Evolutionary conservation across 1,140 invertebrate genomes (phyloP).

Genomic region (Papilio machaon): DNA sequence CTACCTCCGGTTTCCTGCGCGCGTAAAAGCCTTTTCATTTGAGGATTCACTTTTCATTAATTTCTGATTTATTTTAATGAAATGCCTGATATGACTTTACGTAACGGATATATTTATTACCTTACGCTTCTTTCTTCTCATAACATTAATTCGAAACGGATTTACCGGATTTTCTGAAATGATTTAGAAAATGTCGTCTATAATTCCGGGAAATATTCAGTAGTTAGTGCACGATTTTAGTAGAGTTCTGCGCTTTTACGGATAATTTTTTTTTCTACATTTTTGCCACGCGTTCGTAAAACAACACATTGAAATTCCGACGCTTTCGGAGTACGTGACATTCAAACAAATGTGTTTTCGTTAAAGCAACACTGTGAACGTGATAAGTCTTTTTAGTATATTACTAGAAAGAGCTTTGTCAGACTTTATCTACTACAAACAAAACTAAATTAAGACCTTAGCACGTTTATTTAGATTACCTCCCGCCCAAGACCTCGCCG

Average conservation of each 20-base stretch:
- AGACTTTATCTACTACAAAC: background rate
- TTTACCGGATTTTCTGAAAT: no score
- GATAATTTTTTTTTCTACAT: background rate
- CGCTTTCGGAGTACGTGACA: conserved; percentile 17
- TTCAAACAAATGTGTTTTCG: conserved; percentile 13
- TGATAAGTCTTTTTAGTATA: background rate
- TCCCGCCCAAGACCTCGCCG: background rate
- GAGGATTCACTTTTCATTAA: conserved; percentile 32
- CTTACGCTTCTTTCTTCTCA: background rate
- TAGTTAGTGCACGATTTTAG: background rate
- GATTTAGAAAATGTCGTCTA: background rate
- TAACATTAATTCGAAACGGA: background rate
- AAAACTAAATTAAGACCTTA: background rate
- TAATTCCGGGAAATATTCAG: background rate
- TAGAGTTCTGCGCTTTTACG: background rate
- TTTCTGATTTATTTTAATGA: conserved; percentile 33
- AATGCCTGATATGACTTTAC: conserved; percentile 15
- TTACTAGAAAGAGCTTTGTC: background rate
- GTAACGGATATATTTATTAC: background rate
- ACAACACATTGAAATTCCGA: conserved; percentile 20
- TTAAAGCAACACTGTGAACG: conserved; percentile 13
- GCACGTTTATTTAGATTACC: background rate
- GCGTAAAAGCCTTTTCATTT: conserved; percentile 38
- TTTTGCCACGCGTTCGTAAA: conserved; percentile 8
- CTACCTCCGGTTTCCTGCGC: conserved; percentile 34